Conservation (phyloP, 2,797 vertebrate genomes). For the Halcyon chelicuti region DNA sequence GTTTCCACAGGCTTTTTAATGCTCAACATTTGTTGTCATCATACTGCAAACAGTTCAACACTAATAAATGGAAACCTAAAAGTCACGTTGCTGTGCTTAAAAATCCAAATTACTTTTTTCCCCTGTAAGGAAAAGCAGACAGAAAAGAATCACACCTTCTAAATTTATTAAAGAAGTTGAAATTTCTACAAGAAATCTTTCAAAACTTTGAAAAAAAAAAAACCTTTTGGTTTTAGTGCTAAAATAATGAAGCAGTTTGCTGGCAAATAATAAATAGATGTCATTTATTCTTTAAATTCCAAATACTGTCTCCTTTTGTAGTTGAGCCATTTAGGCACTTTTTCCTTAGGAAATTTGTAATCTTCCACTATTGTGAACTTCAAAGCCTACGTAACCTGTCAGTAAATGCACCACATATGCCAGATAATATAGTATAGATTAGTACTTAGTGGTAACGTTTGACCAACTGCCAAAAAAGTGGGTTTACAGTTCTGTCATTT, state of each 20-base stretch:
- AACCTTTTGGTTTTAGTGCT: not conserved
- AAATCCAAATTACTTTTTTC: not conserved
- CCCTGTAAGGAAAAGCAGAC: not conserved
- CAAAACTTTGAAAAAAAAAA: not conserved
- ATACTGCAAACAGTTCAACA: constrained; percentile 5
- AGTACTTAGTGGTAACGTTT: not conserved
- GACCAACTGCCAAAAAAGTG: not conserved
- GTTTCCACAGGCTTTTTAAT: constrained; percentile 70
- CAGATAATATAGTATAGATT: not conserved
- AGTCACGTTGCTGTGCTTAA: not conserved
- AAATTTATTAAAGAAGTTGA: not conserved
- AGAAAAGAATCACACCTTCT: not conserved
- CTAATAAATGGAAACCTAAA: constrained; percentile 17
- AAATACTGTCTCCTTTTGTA: not conserved
- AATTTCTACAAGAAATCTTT: not conserved
- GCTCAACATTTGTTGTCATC: constrained; percentile 64
- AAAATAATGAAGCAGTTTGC: not conserved
- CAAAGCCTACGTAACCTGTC: not conserved
- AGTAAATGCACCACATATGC: not conserved
- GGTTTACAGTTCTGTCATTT: not conserved
- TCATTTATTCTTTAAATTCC: not conserved
- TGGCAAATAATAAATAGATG: not conserved
- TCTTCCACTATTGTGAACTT: not conserved
- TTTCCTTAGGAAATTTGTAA: not conserved
- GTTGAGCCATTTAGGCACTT: not conserved